These are phyloP conservation scores for Lepus townsendii DNA, from an alignment of 2,797 vertebrate species.

Conservation along the genomic window DNA sequence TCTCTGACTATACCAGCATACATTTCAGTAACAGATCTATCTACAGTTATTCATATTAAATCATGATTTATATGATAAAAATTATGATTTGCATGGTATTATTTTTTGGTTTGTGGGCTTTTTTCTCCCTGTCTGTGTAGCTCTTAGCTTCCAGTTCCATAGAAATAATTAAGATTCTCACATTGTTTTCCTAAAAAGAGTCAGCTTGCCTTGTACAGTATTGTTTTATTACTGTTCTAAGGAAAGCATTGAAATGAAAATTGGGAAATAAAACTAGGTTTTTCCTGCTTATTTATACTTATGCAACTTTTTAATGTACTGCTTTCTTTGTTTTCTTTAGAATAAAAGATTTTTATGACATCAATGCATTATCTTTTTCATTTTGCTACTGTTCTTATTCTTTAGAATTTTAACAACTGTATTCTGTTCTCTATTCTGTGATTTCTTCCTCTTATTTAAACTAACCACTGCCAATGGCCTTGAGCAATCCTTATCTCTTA, in stretches of 20 bases:
- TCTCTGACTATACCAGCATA: no score
- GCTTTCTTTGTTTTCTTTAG: background rate
- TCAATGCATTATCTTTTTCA: background rate
- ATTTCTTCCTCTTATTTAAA: constrained; percentile 3
- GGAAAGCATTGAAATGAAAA: background rate
- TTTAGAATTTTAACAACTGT: constrained; percentile 16
- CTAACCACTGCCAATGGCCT: background rate
- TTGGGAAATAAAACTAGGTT: background rate
- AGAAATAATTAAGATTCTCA: background rate
- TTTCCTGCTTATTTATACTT: constrained; percentile 13
- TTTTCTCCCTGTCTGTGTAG: no score
- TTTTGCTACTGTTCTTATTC: background rate
- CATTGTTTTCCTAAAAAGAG: background rate
- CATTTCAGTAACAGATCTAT: background rate
- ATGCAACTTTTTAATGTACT: background rate
- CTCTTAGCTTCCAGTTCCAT: background rate
- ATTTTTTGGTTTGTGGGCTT: background rate
- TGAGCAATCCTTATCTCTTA: constrained; percentile 5
- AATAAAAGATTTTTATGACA: background rate
- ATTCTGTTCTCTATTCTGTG: background rate
- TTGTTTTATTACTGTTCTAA: background rate
- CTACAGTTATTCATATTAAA: background rate
- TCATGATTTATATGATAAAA: background rate
- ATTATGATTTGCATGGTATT: background rate
- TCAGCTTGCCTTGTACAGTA: background rate